A percentile compares a stretch with the other conserved stretches of the same genome.
Conservation (phyloP, 92 coral and sea anemone genomes). For the Blastomussa wellsi region DNA sequence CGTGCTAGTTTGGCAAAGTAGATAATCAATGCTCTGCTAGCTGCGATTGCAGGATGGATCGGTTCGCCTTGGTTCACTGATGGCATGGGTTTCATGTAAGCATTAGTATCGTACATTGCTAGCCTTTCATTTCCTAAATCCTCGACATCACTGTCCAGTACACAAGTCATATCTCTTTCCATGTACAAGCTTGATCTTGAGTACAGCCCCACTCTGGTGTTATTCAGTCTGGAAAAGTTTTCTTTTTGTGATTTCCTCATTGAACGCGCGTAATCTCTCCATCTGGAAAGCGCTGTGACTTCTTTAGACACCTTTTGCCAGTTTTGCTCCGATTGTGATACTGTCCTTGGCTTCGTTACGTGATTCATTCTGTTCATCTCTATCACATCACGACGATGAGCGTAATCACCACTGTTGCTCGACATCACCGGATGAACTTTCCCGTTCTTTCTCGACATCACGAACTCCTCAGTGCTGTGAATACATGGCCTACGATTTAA, state of each 20-base stretch:
- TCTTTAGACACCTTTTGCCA: slow-evolving; percentile 71
- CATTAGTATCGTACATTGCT: slow-evolving; percentile 63
- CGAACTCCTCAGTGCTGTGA: slow-evolving; percentile 4
- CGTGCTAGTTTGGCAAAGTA: slow-evolving; percentile 94
- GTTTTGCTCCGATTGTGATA: slow-evolving; percentile 38
- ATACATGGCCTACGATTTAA: background rate
- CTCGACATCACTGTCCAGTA: slow-evolving; percentile 93
- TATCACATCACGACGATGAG: slow-evolving; percentile 3
- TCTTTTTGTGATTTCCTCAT: slow-evolving; percentile 50
- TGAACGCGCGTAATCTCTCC: slow-evolving; percentile 74
- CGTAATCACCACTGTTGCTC: background rate
- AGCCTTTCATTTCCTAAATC: slow-evolving; percentile 58
- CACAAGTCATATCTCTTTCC: slow-evolving; percentile 33
- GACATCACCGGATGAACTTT: slow-evolving; percentile 67
- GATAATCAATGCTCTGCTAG: slow-evolving; percentile 86
- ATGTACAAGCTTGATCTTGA: background rate
- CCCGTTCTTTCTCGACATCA: slow-evolving; percentile 76
- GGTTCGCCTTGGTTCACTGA: slow-evolving; percentile 42
- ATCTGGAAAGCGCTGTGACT: slow-evolving; percentile 63
- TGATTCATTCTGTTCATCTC: slow-evolving; percentile 64
- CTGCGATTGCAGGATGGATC: slow-evolving; percentile 51
- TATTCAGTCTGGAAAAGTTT: slow-evolving; percentile 15
- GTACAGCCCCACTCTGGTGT: background rate
- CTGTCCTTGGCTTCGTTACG: slow-evolving; percentile 29
- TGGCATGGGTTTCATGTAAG: slow-evolving; percentile 68